Conservation (phyloP, 2,888 invertebrate genomes). For the Monochamus alternatus region DNA sequence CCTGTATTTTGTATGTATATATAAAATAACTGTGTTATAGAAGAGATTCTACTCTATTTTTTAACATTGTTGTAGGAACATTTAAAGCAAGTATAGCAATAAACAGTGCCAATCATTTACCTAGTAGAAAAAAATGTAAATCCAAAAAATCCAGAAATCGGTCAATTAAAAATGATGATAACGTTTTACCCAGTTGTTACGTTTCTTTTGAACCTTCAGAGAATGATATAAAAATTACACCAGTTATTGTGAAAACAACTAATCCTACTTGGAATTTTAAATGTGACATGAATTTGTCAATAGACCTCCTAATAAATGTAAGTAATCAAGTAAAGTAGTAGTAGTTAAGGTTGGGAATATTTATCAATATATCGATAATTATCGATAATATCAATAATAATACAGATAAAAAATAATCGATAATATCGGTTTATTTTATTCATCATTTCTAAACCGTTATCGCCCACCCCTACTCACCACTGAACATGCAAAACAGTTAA, state of each 20-base stretch:
- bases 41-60: neutral
- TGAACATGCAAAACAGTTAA: too few species aligned
- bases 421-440: too few species aligned
- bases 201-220: constrained; percentile 75
- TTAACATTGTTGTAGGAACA: constrained; percentile 30
- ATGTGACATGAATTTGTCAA: constrained; percentile 71
- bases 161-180: constrained; percentile 64
- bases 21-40: too few species aligned
- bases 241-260: constrained; percentile 72
- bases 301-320: constrained; percentile 74
- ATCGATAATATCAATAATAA: too few species aligned
- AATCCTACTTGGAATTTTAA: constrained; percentile 75
- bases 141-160: constrained; percentile 64
- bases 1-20: neutral
- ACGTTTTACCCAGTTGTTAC: constrained; percentile 75
- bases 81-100: constrained; percentile 74
- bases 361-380: too few species aligned
- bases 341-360: too few species aligned
- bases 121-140: constrained; percentile 67
- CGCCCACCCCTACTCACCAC: too few species aligned
- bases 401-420: too few species aligned
- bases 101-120: constrained; percentile 75
- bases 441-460: too few species aligned
- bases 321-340: constrained; percentile 59
- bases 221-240: constrained; percentile 69